Evolutionary conservation across 2,888 invertebrate genomes (phyloP), one percentile per base, ranked within the genome.

Genomic region (Pyrrhia umbra): DNA sequence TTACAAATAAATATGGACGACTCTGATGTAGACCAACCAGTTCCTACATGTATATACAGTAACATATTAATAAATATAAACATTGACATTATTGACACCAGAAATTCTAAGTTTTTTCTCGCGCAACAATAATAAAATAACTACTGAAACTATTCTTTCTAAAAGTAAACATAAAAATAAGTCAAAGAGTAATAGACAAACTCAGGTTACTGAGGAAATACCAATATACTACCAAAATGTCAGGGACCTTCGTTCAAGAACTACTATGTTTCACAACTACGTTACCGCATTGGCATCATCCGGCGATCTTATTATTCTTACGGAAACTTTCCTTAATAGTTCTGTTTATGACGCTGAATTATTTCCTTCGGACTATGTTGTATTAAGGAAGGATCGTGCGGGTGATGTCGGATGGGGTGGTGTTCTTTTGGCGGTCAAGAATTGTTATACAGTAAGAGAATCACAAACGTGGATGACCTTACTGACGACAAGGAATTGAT

Each of bases 401-500:
- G 47, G 47, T 5, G 30, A 47, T 16, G 47, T 47, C 13, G 47
- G 47, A 9, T 47, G 47, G 47, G 47, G 47, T 10, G 47, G 47
- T 3, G 47, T 27, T 18, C 18, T 47, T 9, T 47, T 47, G 13
- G 47, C 47, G 8, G 47, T 47, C 9, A 47, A 47, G 18, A 16
- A 15, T 18, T 10, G 4, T 25, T 61, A 49, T 13, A 25, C 42
- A 49, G 61, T 61, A 4, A 34, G n/a, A 49, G 20, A 42, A 49
- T 61, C 13, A 61, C 34, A n/a, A n/a, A 54, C n/a, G 5, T 61
- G 2, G 49, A 49, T 47, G 34, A 13, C 1, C n/a, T 61, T 2
- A 43, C 61, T 1, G 49, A 61, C n/a, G 61, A 61, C 8, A 61
- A 61, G 15, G 61, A 61, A 61, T n/a, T 61, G n/a, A 8, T 61